A percentile compares a stretch with the other conserved stretches of the same genome.
Conservation (phyloP, 2,888 invertebrate species). For the Beris chalybata region DNA sequence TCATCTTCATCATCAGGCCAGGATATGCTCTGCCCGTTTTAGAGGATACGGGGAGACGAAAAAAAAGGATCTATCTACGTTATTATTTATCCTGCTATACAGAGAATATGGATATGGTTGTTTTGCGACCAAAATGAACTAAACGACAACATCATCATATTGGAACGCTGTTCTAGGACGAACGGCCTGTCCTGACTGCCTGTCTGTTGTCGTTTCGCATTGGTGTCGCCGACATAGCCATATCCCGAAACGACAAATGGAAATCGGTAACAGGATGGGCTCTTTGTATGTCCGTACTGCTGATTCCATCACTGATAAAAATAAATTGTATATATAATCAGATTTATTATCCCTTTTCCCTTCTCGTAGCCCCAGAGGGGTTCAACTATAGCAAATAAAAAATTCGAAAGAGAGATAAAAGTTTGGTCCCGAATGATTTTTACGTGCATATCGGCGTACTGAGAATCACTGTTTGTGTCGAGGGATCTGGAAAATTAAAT, state of each 20-base stretch:
- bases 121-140: conserved; percentile 16
- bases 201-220: conserved; percentile 5
- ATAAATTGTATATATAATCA: conserved; percentile 42
- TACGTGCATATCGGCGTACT: not conserved
- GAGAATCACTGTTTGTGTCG: not conserved
- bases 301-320: conserved; percentile 42
- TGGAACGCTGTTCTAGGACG: conserved; percentile 9
- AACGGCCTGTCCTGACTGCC: conserved; percentile 24
- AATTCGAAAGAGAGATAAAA: conserved; percentile 16
- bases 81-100: conserved; percentile 2
- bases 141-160: conserved; percentile 36
- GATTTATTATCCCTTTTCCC: conserved; percentile 40
- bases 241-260: conserved; percentile 27
- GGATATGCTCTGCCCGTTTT: not conserved
- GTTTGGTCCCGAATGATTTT: conserved; percentile 6
- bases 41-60: not conserved
- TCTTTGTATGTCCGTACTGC: conserved; percentile 31
- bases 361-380: conserved; percentile 3
- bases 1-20: conserved; percentile 31
- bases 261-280: conserved; percentile 34
- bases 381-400: not conserved
- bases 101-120: not conserved
- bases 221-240: conserved; percentile 15
- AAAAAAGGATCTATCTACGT: not conserved
- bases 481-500: conserved; percentile 10